Evolutionary conservation across 2,888 invertebrate species (phyloP).

Genomic region (Chorisops tibialis): DNA sequence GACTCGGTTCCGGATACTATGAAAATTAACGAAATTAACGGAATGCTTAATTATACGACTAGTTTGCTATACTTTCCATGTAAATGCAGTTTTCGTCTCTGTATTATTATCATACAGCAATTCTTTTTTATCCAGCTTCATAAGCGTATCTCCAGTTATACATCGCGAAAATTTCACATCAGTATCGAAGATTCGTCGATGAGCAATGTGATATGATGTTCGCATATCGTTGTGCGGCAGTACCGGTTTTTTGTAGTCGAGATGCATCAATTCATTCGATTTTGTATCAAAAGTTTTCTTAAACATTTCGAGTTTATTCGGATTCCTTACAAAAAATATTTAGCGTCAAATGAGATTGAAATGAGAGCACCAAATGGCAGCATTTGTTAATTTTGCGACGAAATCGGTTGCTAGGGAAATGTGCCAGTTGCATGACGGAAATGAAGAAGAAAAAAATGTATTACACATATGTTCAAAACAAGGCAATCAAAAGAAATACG

Average conservation of each 20-base stretch:
- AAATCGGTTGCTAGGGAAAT: conserved; percentile 7
- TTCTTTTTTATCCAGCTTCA: neutral
- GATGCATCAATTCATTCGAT: conserved; percentile 12
- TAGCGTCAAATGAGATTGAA: neutral
- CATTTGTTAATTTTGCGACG: neutral
- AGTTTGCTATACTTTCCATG: conserved; percentile 24
- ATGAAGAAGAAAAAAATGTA: too few relatives aligned
- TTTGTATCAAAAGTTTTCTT: neutral
- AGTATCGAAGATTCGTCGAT: conserved; percentile 41
- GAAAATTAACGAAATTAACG: too few relatives aligned
- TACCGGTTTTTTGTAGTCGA: conserved; percentile 43
- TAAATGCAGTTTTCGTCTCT: conserved; percentile 17
- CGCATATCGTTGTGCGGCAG: conserved; percentile 42
- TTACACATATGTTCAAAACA: too few relatives aligned
- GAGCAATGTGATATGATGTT: conserved; percentile 43
- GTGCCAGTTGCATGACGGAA: too few relatives aligned
- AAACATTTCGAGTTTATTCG: conserved; percentile 2
- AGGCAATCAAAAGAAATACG: too few relatives aligned
- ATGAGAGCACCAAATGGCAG: neutral
- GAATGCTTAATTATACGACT: too few relatives aligned
- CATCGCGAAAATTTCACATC: conserved; percentile 20
- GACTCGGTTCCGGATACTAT: conserved; percentile 41
- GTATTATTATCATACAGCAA: conserved; percentile 8
- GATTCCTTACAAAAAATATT: neutral
- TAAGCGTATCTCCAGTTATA: conserved; percentile 17